phyloP scores from a whole-genome alignment of 2,113 vertebrate species.

The Chloebia gouldiae region DNA sequence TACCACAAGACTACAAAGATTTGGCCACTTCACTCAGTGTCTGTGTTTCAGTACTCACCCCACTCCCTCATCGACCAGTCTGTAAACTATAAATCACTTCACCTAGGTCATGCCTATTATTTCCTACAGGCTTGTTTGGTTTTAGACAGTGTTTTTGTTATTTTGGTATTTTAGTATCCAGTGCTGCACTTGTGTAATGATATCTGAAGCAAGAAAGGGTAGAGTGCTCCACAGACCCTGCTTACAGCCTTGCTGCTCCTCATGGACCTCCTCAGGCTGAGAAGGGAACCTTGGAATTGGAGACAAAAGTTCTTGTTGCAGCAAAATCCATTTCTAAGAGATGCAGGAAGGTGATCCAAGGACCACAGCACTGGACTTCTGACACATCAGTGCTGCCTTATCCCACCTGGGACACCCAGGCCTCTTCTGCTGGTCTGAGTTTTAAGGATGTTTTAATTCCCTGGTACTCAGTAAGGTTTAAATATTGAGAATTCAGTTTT shows the following conservation, averaged over 20 bases:
- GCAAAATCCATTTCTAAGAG: neutral
- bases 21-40: neutral
- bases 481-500: neutral
- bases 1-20: neutral
- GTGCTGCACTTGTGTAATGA: neutral
- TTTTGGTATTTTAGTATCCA: neutral
- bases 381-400: accelerated
- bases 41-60: neutral
- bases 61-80: neutral
- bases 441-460: neutral
- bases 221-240: accelerated
- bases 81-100: neutral
- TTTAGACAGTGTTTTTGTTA: neutral
- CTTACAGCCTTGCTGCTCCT: neutral
- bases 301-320: neutral
- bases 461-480: neutral
- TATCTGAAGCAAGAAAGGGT: neutral
- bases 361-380: neutral
- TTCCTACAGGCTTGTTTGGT: neutral
- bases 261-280: neutral
- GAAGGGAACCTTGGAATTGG: neutral
- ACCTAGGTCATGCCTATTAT: neutral
- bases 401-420: accelerated
- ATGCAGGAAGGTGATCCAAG: neutral
- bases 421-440: neutral